Evolutionary conservation across 1,140 invertebrate genomes (phyloP), one percentile per base, ranked within the genome.

Genomic region (Rhyzopertha dominica): DNA sequence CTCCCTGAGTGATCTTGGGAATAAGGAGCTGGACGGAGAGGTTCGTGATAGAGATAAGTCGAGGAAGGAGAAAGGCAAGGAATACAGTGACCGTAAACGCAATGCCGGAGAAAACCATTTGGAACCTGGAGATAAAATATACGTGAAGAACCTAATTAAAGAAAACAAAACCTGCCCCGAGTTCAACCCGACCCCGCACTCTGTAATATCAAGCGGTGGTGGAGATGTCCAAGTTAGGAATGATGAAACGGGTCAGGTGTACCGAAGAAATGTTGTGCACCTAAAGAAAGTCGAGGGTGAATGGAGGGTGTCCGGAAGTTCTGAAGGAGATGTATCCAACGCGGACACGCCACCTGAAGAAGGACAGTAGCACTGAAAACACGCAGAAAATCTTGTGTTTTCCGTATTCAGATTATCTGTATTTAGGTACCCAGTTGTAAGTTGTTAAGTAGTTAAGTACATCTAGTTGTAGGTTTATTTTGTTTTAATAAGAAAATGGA

Each of bases 81-180:
- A 7, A 25, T 25, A 25, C 24, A n/a, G 9, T 3, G 20, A 43
- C 22, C 31, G n/a, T 20, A 43, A 31, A 19, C 17, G 40, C 16
- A 32, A 43, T 32, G 26, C 26, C 18, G 28, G 20, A 22, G 17
- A 10, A 31, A 42, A n/a, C 23, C 24, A 25, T 25, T n/a, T 25
- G 24, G 24, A 25, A 7, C 20, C 16, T 26, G 20, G 12, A 28
- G 38, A 43, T 16, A 29, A 41, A 41, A 14, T 41, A 9, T 29
- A 16, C 7, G 38, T 29, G 18, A 26, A 41, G 23, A 41, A 38
- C 22, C 12, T 38, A 38, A 23, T 20, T n/a, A 38, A 38, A 20
- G 17, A 38, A 9, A 38, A 38, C 18, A 38, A 38, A 20, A 12
- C 24, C 20, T 22, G 18, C 12, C 17, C 5, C 8, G 16, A 38